Evolutionary conservation across 53 echinoderm and acorn worm species (phyloP).

Genomic region (Zoroaster sp.): DNA sequence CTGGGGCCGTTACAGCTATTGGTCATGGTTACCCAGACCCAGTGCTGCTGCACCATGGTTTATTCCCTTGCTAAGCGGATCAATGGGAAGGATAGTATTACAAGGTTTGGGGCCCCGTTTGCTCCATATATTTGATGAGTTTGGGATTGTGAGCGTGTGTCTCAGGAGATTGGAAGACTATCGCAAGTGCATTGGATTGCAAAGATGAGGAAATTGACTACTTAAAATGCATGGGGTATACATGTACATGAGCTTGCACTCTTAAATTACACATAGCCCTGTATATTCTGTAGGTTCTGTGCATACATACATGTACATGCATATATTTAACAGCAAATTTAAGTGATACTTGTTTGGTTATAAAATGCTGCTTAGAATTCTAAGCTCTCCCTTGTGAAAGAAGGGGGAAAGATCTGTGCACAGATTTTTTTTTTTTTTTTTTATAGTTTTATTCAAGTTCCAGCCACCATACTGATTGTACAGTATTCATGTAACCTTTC

Average conservation of each 20-base stretch:
- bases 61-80: conserved; percentile 35
- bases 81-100: conserved; percentile 32
- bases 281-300: neutral
- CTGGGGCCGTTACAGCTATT: neutral
- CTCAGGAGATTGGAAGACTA: neutral
- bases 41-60: neutral
- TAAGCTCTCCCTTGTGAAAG: too few species aligned
- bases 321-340: too few species aligned
- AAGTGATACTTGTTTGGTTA: too few species aligned
- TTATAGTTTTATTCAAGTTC: neutral
- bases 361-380: too few species aligned
- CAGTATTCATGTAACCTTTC: neutral
- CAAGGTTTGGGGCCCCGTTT: conserved; percentile 35
- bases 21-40: neutral
- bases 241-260: neutral
- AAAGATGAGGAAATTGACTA: neutral
- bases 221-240: neutral
- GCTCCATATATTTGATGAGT: conserved; percentile 52
- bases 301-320: too few species aligned
- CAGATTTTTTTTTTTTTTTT: neutral
- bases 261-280: neutral
- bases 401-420: neutral
- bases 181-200: neutral
- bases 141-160: neutral
- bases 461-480: neutral